Conservation (phyloP, 2,797 vertebrate species). For the Staurois parvus region DNA sequence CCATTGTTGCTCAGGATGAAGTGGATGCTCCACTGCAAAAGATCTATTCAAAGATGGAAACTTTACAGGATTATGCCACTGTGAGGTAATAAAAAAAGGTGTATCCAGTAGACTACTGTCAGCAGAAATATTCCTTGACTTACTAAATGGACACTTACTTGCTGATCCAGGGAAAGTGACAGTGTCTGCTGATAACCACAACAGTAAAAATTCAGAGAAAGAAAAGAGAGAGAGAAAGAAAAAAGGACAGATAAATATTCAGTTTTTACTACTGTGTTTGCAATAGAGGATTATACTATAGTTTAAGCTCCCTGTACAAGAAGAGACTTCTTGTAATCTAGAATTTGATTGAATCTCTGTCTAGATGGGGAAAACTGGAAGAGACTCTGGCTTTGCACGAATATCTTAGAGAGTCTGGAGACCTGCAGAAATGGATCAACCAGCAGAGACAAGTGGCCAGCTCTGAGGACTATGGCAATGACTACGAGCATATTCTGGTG, state of each 20-base stretch:
- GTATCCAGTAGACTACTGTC: background rate
- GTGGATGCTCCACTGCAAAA: slow-evolving; percentile 73
- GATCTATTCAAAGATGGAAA: slow-evolving; percentile 74
- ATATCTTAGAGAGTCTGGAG: slow-evolving; percentile 80
- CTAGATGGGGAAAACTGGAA: slow-evolving; percentile 73
- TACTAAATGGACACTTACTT: no score
- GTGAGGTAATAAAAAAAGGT: slow-evolving; percentile 73
- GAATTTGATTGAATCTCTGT: background rate
- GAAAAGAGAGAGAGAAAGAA: no score
- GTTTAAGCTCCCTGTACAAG: no score
- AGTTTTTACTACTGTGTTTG: no score
- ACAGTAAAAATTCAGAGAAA: no score
- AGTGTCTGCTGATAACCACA: no score
- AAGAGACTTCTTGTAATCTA: background rate
- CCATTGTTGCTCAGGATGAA: slow-evolving; percentile 70
- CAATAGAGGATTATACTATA: no score
- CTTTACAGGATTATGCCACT: slow-evolving; percentile 76
- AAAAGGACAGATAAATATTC: no score
- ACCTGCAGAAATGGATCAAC: slow-evolving; percentile 84
- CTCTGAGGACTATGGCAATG: slow-evolving; percentile 79
- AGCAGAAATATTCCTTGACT: no score
- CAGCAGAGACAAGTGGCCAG: slow-evolving; percentile 77
- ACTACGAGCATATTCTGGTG: slow-evolving; percentile 84
- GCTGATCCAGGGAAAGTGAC: no score
- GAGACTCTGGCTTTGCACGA: slow-evolving; percentile 85